phyloP scores from a whole-genome alignment of 2,797 vertebrate genomes.

The Clarias platycephalus region DNA sequence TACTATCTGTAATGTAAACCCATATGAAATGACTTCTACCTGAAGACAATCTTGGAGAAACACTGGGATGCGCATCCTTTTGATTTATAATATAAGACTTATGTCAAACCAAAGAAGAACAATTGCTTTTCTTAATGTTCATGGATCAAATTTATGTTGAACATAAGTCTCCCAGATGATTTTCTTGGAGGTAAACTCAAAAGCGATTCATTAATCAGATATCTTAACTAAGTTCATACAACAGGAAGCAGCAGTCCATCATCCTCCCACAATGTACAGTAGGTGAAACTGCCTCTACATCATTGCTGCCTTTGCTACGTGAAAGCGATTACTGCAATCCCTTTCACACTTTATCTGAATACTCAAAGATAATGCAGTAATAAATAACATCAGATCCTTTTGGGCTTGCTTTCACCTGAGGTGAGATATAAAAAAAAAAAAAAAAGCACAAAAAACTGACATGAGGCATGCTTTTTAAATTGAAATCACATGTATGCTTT shows the following conservation, averaged over 20 bases:
- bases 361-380: conserved; percentile 44
- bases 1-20: conserved; percentile 13
- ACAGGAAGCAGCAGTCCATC: conserved; percentile 49
- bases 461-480: conserved; percentile 30
- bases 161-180: conserved; percentile 42
- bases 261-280: conserved; percentile 51
- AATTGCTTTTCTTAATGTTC: conserved; percentile 45
- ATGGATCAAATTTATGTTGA: conserved; percentile 50
- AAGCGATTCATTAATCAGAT: conserved; percentile 51
- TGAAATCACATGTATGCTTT: conserved; percentile 30
- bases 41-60: conserved; percentile 29
- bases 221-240: conserved; percentile 53
- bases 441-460: background rate
- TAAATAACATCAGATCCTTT: conserved; percentile 34
- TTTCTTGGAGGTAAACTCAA: conserved; percentile 54
- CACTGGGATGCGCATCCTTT: conserved; percentile 1
- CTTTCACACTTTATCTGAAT: conserved; percentile 51
- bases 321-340: conserved; percentile 51
- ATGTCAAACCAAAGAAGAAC: conserved; percentile 22
- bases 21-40: conserved; percentile 19
- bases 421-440: conserved; percentile 36
- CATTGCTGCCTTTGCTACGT: conserved; percentile 27
- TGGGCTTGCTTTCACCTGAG: conserved; percentile 17
- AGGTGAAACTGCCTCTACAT: conserved; percentile 50
- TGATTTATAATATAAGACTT: conserved; percentile 36